Conservation (phyloP, 2,113 vertebrate species). For the Chaenogobius annularis region DNA sequence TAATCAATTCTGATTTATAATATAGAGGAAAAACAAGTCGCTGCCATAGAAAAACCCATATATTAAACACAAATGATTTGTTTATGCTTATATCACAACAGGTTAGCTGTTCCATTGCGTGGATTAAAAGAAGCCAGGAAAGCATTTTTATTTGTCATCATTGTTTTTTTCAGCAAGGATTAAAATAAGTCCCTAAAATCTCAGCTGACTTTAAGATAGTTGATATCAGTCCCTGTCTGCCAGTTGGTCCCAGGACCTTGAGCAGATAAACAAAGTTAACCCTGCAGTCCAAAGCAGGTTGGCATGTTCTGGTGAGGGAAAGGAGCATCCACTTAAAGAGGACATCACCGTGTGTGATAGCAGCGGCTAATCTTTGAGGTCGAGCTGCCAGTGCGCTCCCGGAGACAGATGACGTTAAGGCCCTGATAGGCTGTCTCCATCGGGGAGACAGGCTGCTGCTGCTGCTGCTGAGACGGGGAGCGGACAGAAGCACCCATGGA, state of each 20-base stretch:
- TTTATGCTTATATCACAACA: no score
- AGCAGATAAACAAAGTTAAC: conserved; percentile 59
- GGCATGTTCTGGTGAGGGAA: conserved; percentile 49
- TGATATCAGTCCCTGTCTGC: conserved; percentile 57
- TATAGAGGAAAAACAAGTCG: no score
- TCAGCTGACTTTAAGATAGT: conserved; percentile 26
- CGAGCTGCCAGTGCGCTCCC: conserved; percentile 58
- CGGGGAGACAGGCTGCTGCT: conserved; percentile 54
- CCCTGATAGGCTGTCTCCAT: conserved; percentile 75
- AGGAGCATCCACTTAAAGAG: conserved; percentile 62
- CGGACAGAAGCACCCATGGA: conserved; percentile 41
- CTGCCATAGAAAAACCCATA: no score
- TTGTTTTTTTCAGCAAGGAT: neutral
- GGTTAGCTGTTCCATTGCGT: neutral
- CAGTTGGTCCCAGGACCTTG: conserved; percentile 54
- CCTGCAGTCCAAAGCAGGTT: conserved; percentile 38
- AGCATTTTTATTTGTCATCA: neutral
- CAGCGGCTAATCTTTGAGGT: conserved; percentile 68
- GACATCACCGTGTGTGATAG: conserved; percentile 58
- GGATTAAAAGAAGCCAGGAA: neutral
- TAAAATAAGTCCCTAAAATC: neutral
- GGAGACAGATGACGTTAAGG: conserved; percentile 74
- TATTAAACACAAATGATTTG: no score
- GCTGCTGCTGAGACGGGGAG: conserved; percentile 22
- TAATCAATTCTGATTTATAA: no score